These are phyloP conservation scores for Ephydatia muelleri DNA, from an alignment of 37 sponge, comb jelly and placozoan genomes.

Conservation along the genomic window DNA sequence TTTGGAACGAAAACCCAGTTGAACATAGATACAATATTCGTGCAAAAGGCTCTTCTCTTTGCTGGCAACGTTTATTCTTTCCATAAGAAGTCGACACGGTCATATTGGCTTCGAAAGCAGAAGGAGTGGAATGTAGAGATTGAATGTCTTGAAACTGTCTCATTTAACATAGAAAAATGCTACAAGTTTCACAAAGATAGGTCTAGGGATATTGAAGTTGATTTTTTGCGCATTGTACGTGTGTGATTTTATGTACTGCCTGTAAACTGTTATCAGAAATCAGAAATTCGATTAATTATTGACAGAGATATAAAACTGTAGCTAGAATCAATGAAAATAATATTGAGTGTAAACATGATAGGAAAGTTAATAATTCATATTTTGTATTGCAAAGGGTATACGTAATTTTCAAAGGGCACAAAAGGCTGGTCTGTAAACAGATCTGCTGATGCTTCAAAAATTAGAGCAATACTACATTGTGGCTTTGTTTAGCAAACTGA, in stretches of 20 bases:
- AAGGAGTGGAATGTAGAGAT: conserved; percentile 42
- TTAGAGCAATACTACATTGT: not conserved
- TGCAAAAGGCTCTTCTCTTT: conserved; percentile 60
- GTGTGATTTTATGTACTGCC: too few relatives aligned
- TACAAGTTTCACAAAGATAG: not conserved
- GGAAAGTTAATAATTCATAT: too few relatives aligned
- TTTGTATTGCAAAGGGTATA: too few relatives aligned
- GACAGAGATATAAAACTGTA: too few relatives aligned
- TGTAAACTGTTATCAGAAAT: too few relatives aligned
- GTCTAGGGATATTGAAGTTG: not conserved
- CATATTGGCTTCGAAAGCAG: conserved; percentile 29
- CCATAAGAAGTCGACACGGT: conserved; percentile 74
- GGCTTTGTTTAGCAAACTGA: conserved; percentile 73
- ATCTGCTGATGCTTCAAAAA: too few relatives aligned
- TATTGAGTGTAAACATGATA: too few relatives aligned
- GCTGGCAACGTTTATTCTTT: conserved; percentile 69
- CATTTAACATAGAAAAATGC: not conserved
- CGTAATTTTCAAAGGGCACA: too few relatives aligned
- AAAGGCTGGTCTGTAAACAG: too few relatives aligned
- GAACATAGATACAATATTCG: conserved; percentile 53
- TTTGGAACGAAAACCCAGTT: conserved; percentile 82
- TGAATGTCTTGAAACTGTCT: not conserved
- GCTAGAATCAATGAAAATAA: too few relatives aligned
- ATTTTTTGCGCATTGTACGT: not conserved
- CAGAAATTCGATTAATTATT: too few relatives aligned